Conservation (phyloP, 2,888 invertebrate genomes). For the Cenopis cana region DNA sequence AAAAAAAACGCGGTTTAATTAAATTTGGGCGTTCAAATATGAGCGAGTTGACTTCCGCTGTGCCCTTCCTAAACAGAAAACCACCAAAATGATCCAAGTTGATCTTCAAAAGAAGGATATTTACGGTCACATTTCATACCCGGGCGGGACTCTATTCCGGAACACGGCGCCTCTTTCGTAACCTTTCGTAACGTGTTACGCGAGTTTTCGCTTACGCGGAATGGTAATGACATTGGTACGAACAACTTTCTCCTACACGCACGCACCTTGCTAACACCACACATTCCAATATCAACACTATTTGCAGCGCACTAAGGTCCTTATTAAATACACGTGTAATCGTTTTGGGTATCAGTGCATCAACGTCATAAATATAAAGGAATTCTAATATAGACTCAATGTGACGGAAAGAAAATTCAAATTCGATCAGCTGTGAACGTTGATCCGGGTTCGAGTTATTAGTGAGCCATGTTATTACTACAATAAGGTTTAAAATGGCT, state of each 20-base stretch:
- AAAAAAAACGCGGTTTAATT: too few relatives aligned
- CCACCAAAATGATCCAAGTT: too few relatives aligned
- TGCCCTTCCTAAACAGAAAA: too few relatives aligned
- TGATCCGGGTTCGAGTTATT: not conserved
- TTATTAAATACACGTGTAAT: not conserved
- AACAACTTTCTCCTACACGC: slow-evolving; percentile 40
- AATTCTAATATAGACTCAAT: slow-evolving; percentile 36
- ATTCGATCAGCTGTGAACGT: slow-evolving; percentile 26
- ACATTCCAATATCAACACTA: slow-evolving; percentile 1
- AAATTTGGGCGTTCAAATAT: too few relatives aligned
- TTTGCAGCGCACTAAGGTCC: not conserved
- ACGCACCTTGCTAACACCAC: slow-evolving; percentile 14
- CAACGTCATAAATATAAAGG: slow-evolving; percentile 34
- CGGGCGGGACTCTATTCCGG: slow-evolving; percentile 31
- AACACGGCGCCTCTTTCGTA: slow-evolving; percentile 32
- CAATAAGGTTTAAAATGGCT: slow-evolving; percentile 1
- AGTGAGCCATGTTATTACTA: not conserved
- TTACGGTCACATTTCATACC: not conserved
- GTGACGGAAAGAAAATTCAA: slow-evolving; percentile 40
- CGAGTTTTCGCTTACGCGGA: slow-evolving; percentile 36
- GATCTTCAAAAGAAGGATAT: not conserved
- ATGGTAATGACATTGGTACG: slow-evolving; percentile 44
- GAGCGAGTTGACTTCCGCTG: too few relatives aligned
- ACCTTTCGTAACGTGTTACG: slow-evolving; percentile 43
- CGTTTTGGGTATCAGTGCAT: slow-evolving; percentile 33